Evolutionary conservation across 2,113 vertebrate species (phyloP), one percentile per base, ranked within the genome.

Genomic region (Callipepla californica): DNA sequence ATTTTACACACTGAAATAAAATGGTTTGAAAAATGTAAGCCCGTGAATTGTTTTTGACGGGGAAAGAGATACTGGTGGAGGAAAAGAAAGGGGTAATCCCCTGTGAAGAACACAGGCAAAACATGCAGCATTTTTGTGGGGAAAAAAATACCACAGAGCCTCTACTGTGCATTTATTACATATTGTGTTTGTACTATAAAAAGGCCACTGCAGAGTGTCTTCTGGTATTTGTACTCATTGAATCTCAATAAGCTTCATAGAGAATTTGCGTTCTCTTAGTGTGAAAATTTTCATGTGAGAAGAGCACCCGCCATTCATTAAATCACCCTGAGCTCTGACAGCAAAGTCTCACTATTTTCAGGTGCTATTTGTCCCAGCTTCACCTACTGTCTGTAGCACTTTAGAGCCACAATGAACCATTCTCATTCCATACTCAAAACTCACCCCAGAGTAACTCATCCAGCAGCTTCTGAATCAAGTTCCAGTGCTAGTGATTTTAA

Each of bases 91-190:
- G 88, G 45, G 9, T 69, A 78, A 69, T 87, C 22, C 55, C 59
- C 38, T 87, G 63, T 89, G 85, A 91, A 85, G 68, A 94, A 55
- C 32, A 90, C 55, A 94, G 76, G 59, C 51, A 91, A 92, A 95
- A 83, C 22, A 80, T 63, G 85, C 59, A 88, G 8, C 38, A 38
- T 85, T 87, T 94, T 90, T 85, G 45, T 69, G 80, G 78, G 89
- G 30, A 5, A 44, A 55, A 50, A 81, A 77, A 81, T 20, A 3
- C 13, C 66, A 57, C 11, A 22, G 87, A 92, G 66, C 67, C 48
- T 88, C 79, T 90, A 30, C 83, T 73, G 51, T 87, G 61, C 66
- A 51, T 85, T 81, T 95, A 40, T 87, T 70, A 85, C 7, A 2
- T 89, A n/a, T 5, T 92, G 47, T 80, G 44, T 86, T 92, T 92